Conservation (phyloP, 2,113 vertebrate species). For the Thunnus maccoyii region DNA sequence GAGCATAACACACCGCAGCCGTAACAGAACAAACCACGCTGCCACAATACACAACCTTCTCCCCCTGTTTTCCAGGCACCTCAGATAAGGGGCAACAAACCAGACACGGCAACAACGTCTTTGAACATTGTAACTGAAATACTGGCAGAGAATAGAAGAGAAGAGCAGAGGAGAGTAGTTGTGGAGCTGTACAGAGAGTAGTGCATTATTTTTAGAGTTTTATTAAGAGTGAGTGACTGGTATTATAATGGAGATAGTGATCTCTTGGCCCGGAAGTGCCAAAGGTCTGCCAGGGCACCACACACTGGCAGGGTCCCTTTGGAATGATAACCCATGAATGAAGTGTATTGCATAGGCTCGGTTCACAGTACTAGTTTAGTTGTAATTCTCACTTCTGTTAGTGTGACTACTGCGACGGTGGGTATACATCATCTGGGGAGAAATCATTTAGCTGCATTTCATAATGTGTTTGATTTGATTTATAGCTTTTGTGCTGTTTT, state of each 20-base stretch:
- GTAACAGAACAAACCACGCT: slow-evolving; percentile 62
- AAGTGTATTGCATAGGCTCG: slow-evolving; percentile 5
- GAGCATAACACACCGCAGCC: slow-evolving; percentile 64
- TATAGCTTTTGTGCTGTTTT: slow-evolving; percentile 58
- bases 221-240: slow-evolving; percentile 51
- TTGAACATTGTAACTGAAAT: slow-evolving; percentile 45
- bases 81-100: slow-evolving; percentile 50
- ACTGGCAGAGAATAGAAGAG: slow-evolving; percentile 27
- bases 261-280: slow-evolving; percentile 57
- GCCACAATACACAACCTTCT: slow-evolving; percentile 55
- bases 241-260: slow-evolving; percentile 40
- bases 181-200: slow-evolving; percentile 13
- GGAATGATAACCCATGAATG: slow-evolving; percentile 38
- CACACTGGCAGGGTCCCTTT: slow-evolving; percentile 45
- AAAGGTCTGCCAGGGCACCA: slow-evolving; percentile 51
- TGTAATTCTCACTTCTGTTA: slow-evolving; percentile 30
- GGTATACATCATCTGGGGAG: slow-evolving; percentile 23
- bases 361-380: slow-evolving; percentile 14
- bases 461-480: slow-evolving; percentile 53
- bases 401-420: slow-evolving; percentile 35
- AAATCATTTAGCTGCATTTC: slow-evolving; percentile 45
- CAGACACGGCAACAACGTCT: slow-evolving; percentile 28
- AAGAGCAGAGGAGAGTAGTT: background rate
- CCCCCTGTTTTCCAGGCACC: slow-evolving; percentile 42
- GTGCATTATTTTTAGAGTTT: slow-evolving; percentile 50